Evolutionary conservation across 2,113 vertebrate species (phyloP), one percentile per base, ranked within the genome.

Genomic region (Seriola aureovittata): DNA sequence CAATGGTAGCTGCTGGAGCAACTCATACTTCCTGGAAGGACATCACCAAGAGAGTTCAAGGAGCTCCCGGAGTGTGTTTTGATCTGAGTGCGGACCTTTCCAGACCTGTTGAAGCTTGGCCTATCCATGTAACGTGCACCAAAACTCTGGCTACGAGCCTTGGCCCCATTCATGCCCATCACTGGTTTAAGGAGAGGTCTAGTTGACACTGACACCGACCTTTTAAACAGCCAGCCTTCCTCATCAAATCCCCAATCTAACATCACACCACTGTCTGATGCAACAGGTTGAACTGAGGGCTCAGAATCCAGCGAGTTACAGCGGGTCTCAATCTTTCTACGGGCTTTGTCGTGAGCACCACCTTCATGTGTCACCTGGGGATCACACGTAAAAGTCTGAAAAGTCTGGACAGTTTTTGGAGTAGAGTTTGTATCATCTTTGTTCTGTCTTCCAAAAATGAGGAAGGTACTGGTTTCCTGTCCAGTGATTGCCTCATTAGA

Each of bases 101-200:
- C 95, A 0, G 91, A 92, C 8, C 96, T 65, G 36, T 96, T 89
- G 5, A 93, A 93, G 66, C 95, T 90, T 13, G 96, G 89, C 58
- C 96, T 96, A 73, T 98, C 97, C 85, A 96, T 96, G 25, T 94
- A 94, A 69, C 96, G 96, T 25, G 91, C 34, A 2, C 97, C 97
- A 87, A 97, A 97, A 80, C 97, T 98, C 91, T 97, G 97, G 81
- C 97, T 97, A 2, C 97, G 97, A 79, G 96, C 97, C 84, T 98
- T 98, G 0, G 97, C 97, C 25, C 97, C 97, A 8, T 97, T 97
- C 97, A 97, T 98, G 60, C 97, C 97, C 83, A 98, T 94, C 17
- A 97, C 97, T 63, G 97, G 97, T 58, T 97, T 97, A 19, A 97
- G 85, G 57, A 96, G 96, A 0, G 96, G 95, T 89, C 97, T 96